phyloP scores from a whole-genome alignment of 2,113 vertebrate species.

The Neodon shergylaensis region DNA sequence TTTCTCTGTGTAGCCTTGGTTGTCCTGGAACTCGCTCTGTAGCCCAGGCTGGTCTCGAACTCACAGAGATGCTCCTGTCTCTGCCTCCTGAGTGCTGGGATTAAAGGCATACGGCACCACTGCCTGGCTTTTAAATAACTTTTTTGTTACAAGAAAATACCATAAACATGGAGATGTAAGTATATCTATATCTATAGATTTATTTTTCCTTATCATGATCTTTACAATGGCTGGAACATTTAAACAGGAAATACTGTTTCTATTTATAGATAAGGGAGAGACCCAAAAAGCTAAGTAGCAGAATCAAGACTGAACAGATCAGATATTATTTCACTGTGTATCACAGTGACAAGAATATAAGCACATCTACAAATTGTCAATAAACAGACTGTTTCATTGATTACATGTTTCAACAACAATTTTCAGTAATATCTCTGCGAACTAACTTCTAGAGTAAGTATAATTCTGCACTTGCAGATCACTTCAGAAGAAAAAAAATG shows the following conservation, averaged over 20 bases:
- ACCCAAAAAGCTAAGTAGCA: neutral
- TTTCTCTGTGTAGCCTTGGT: neutral
- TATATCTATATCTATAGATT: neutral
- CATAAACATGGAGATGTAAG: neutral
- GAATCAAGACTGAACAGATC: neutral
- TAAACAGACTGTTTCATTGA: neutral
- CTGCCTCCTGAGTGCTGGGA: neutral
- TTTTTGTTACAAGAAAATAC: neutral
- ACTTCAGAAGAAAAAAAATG: neutral
- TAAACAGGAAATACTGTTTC: neutral
- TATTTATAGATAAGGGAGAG: neutral
- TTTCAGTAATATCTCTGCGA: neutral
- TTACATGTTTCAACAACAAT: neutral
- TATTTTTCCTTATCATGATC: neutral
- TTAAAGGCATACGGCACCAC: too few relatives aligned
- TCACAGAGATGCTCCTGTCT: neutral
- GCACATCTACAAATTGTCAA: neutral
- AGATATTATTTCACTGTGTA: neutral
- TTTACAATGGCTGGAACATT: neutral
- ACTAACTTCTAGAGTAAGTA: neutral
- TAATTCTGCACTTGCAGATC: neutral
- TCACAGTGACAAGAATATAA: neutral
- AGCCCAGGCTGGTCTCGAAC: neutral
- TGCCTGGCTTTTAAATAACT: too few relatives aligned
- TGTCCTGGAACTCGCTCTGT: neutral